Base-by-base conservation (phyloP, 2,888 invertebrate species). In the Pammene aurita region DNA sequence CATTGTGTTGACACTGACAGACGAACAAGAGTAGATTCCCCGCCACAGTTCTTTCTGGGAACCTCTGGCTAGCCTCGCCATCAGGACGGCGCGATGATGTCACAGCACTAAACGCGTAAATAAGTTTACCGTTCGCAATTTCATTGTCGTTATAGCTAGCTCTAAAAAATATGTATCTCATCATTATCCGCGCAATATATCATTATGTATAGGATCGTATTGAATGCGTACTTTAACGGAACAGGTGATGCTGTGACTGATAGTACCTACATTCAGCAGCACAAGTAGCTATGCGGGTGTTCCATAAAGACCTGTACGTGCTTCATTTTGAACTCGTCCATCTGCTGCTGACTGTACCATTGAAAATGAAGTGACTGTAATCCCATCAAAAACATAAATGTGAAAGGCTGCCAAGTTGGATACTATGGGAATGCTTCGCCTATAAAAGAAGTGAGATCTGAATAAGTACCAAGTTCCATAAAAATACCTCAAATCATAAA, bases 161-260 rank as follows among this genome's bases (percentile, higher is more conserved):
- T 34, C 7, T 13, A 54, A 54, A 34, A 52, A 52, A 52, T 52
- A 16, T 54, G 54, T 54, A 34, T 13, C 54, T 26, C n/a, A 26
- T 54, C 54, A 54, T 34, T 54, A 54, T 54, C 54, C 34, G 54
- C 34, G 4, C 54, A 34, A 54, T 54, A 13, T 34, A 34, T 54
- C 34, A 34, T 7, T 34, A 18, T 52, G 13, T 26, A 11, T 54
- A 34, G 34, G 7, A 54, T 54, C 13, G 34, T 54, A 54, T 54
- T 54, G 54, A 34, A 54, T 54, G 34, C 54, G n/a, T 34, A 54
- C 54, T 54, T 26, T 54, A 54, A 54, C 54, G 54, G 54, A 34
- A 54, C 34, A 34, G 54, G n/a, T 34, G 50, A 26, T 54, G 34
- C 13, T 34, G 13, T 54, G 34, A 34, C 34, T 54, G 52, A 54